Evolutionary conservation across 1,140 invertebrate genomes (phyloP).

Genomic region (Bilobella aurantiaca): DNA sequence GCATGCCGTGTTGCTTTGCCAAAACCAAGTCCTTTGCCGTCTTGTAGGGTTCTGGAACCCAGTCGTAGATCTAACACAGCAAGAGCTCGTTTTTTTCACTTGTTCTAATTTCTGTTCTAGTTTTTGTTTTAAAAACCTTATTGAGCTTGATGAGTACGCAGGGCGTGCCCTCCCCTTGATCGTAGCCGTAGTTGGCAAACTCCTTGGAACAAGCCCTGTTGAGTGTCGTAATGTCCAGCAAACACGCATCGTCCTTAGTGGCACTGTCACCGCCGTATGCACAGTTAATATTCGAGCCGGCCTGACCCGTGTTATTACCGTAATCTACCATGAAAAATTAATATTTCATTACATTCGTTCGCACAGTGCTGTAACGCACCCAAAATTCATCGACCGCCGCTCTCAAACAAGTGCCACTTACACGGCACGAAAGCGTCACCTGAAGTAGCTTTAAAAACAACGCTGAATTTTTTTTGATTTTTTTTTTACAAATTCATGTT

Average conservation of each 20-base stretch:
- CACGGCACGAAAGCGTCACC: too few species aligned
- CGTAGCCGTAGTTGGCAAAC: background rate
- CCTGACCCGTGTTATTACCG: background rate
- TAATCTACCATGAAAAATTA: background rate
- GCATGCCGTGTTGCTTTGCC: conserved; percentile 18
- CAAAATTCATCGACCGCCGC: too few species aligned
- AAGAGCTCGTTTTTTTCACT: background rate
- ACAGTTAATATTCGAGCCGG: background rate
- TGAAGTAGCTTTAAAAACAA: too few species aligned
- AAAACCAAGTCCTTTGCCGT: conserved; percentile 5
- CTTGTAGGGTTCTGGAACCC: background rate
- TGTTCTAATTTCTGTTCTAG: conserved; percentile 34
- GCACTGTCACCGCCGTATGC: background rate
- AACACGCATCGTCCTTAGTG: background rate
- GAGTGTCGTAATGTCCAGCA: background rate
- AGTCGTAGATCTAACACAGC: background rate
- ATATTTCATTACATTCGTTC: background rate
- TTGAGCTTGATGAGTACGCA: conserved; percentile 76
- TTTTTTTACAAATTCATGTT: too few species aligned
- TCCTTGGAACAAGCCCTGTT: background rate
- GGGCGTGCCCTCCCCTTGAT: conserved; percentile 41
- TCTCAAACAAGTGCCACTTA: too few species aligned
- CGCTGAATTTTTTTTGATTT: too few species aligned
- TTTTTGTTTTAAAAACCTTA: too few species aligned
- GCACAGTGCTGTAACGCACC: too few species aligned